Conservation (phyloP, 2,113 vertebrate species). For the Heterochromis multidens region DNA sequence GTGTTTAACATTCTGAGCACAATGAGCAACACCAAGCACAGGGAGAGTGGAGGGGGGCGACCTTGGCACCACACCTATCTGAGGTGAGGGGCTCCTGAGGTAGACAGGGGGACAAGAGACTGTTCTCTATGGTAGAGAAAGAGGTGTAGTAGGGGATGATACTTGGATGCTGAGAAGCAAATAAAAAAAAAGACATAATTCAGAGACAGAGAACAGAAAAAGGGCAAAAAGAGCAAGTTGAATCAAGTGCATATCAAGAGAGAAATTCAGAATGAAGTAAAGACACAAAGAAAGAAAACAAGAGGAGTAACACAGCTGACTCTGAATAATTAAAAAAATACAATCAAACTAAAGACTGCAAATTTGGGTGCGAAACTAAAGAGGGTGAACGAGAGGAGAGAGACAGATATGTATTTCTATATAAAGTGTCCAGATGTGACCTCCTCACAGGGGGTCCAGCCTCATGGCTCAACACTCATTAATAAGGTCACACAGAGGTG, state of each 20-base stretch:
- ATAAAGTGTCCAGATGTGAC: constrained; percentile 67
- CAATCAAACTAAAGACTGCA: neutral
- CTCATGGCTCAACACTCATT: constrained; percentile 70
- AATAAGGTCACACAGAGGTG: constrained; percentile 69
- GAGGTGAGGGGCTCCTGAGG: constrained; percentile 41
- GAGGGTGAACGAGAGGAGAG: neutral
- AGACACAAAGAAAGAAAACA: no score
- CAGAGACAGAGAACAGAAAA: neutral
- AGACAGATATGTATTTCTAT: constrained; percentile 49
- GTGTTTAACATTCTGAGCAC: constrained; percentile 37
- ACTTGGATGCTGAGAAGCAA: neutral
- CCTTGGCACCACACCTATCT: constrained; percentile 55
- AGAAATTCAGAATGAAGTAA: neutral
- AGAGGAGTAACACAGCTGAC: neutral
- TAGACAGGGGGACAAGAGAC: constrained; percentile 1
- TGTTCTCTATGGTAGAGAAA: neutral
- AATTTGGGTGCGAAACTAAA: neutral
- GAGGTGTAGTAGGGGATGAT: neutral
- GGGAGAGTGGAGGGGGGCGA: constrained; percentile 50
- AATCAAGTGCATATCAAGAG: neutral
- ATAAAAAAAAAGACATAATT: neutral
- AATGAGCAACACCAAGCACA: constrained; percentile 29
- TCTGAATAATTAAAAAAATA: no score
- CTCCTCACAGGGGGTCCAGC: constrained; percentile 64
- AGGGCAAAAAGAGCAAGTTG: neutral